A percentile compares a stretch with the other conserved stretches of the same genome.
phyloP scores from a whole-genome alignment of 2,113 vertebrate genomes.

The Dendrocopos noguchii region DNA sequence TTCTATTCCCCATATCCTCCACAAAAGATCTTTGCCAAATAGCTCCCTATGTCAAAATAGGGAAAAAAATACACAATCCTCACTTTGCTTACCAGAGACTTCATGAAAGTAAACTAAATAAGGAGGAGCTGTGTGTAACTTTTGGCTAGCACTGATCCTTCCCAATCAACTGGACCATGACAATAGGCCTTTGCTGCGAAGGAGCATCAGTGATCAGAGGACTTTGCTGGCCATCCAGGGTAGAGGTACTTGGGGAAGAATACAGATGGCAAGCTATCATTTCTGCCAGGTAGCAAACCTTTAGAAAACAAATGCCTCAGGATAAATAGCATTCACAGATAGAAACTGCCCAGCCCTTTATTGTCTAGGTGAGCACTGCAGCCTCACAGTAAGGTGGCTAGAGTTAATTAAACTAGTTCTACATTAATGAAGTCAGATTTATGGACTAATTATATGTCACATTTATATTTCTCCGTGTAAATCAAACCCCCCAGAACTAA shows the following conservation, averaged over 20 bases:
- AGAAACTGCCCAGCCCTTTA: slow-evolving; percentile 24
- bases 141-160: not conserved
- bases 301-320: slow-evolving; percentile 31
- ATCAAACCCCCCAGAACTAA: slow-evolving; percentile 52
- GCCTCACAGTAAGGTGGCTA: not conserved
- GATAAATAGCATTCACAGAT: not conserved
- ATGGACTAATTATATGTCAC: slow-evolving; percentile 15
- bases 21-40: not conserved
- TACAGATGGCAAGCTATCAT: slow-evolving; percentile 8
- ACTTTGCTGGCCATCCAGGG: not conserved
- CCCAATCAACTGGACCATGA: not conserved
- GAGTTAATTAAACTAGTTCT: slow-evolving; percentile 32
- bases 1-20: not conserved
- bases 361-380: slow-evolving; percentile 6
- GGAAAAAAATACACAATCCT: not conserved
- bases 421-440: slow-evolving; percentile 50
- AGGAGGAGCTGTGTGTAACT: not conserved
- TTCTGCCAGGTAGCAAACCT: slow-evolving; percentile 26
- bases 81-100: not conserved
- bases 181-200: not conserved
- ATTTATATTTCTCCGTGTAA: slow-evolving; percentile 45
- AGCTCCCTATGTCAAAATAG: not conserved
- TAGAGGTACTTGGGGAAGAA: slow-evolving; percentile 2
- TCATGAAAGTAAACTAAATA: not conserved
- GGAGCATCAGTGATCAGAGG: not conserved